phyloP scores from a whole-genome alignment of 2,797 vertebrate species.

The Remorina albescens region DNA sequence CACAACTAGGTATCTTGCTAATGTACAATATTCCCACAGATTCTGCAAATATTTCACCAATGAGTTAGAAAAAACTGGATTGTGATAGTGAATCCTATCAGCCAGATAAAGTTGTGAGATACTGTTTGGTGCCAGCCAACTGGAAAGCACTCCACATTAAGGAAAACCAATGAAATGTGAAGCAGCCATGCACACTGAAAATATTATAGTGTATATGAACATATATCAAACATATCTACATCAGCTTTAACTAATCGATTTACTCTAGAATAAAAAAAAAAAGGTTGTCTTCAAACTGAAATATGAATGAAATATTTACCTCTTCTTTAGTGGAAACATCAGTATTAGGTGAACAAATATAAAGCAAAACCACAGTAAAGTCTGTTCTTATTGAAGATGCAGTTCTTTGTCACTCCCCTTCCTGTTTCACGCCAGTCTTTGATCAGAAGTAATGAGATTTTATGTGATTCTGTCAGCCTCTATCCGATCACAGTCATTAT shows the following conservation, averaged over 20 bases:
- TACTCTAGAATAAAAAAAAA: background rate
- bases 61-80: background rate
- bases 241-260: background rate
- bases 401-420: constrained; percentile 25
- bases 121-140: background rate
- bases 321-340: constrained; percentile 61
- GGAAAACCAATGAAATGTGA: background rate
- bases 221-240: background rate
- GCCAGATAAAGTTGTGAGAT: background rate
- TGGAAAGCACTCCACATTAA: background rate
- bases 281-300: background rate
- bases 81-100: background rate
- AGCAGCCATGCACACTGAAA: background rate
- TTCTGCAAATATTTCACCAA: background rate
- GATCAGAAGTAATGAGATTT: constrained; percentile 53
- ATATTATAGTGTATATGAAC: background rate
- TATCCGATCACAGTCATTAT: constrained; percentile 41
- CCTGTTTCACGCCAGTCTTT: constrained; percentile 26
- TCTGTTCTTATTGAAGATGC: constrained; percentile 24
- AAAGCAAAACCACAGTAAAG: constrained; percentile 27
- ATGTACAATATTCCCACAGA: background rate
- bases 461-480: constrained; percentile 41
- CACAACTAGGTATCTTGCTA: background rate
- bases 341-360: constrained; percentile 25
- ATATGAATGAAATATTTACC: constrained; percentile 59